These are phyloP conservation scores for Gadus chalcogrammus DNA, from an alignment of 2,113 vertebrate species.

Conservation along the genomic window DNA sequence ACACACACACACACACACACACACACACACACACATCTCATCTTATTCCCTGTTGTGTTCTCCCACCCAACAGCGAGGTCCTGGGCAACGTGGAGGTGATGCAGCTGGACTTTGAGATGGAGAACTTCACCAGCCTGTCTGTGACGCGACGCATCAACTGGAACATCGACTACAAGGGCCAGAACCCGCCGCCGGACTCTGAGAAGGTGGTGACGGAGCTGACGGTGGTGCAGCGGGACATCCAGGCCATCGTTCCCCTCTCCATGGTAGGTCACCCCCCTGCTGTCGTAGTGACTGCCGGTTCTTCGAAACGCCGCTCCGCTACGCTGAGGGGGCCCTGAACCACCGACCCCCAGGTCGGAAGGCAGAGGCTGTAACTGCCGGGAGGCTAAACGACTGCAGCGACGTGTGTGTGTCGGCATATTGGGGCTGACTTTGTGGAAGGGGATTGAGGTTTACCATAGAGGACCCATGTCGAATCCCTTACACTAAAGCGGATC, in stretches of 20 bases:
- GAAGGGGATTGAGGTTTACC: too few relatives aligned
- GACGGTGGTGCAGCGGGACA: slow-evolving; percentile 93
- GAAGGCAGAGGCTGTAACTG: too few relatives aligned
- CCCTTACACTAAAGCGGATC: too few relatives aligned
- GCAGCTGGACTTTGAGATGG: slow-evolving; percentile 98
- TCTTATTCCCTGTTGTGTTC: background rate
- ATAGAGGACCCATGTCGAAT: too few relatives aligned
- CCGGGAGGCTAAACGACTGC: too few relatives aligned
- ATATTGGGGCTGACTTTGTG: too few relatives aligned
- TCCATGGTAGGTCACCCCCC: slow-evolving; percentile 84
- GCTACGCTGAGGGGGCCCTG: too few relatives aligned
- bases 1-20: background rate
- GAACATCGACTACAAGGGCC: slow-evolving; percentile 93
- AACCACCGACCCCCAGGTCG: too few relatives aligned
- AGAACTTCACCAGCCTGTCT: slow-evolving; percentile 98
- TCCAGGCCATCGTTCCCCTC: slow-evolving; percentile 91
- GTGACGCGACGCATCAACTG: slow-evolving; percentile 97
- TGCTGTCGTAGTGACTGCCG: too few relatives aligned
- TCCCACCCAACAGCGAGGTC: slow-evolving; percentile 68
- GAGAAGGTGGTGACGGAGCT: slow-evolving; percentile 95
- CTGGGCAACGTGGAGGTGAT: slow-evolving; percentile 85
- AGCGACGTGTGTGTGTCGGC: too few relatives aligned
- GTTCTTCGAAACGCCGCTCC: too few relatives aligned
- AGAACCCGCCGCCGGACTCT: slow-evolving; percentile 80
- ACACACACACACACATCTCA: background rate